Evolutionary conservation across 2,113 vertebrate genomes (phyloP).

Genomic region (Pterocles orientalis): DNA sequence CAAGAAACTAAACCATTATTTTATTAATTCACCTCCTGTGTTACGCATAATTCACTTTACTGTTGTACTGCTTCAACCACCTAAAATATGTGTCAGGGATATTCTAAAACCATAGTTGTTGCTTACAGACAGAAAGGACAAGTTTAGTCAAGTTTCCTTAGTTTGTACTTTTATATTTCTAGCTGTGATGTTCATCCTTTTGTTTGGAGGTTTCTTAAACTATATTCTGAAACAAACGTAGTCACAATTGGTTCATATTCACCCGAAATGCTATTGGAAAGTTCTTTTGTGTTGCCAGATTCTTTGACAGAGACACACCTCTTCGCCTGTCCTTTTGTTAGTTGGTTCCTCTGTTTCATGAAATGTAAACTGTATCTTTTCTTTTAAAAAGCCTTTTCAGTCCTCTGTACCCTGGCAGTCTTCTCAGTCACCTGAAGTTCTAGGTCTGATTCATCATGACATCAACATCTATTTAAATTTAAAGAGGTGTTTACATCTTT

Average conservation of each 20-base stretch:
- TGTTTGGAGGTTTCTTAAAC: not conserved
- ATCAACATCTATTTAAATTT: not conserved
- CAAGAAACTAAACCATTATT: not conserved
- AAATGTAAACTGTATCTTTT: not conserved
- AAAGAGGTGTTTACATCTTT: not conserved
- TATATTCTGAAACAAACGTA: not conserved
- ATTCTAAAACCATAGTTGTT: not conserved
- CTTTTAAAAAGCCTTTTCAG: not conserved
- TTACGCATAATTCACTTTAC: not conserved
- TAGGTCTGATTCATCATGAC: not conserved
- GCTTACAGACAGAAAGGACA: not conserved
- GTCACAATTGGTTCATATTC: fast-evolving
- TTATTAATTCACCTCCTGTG: not conserved
- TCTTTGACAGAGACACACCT: not conserved
- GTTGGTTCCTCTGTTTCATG: not conserved
- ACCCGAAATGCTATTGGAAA: not conserved
- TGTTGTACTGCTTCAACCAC: not conserved
- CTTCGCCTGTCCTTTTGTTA: not conserved
- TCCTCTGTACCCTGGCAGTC: not conserved
- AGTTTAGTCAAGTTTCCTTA: not conserved
- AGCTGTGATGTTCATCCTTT: not conserved
- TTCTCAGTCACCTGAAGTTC: not conserved
- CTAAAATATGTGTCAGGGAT: not conserved
- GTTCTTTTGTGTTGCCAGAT: not conserved
- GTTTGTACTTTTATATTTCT: not conserved